Evolutionary conservation across 2,888 invertebrate species (phyloP).

Genomic region (Hololepta plana): DNA sequence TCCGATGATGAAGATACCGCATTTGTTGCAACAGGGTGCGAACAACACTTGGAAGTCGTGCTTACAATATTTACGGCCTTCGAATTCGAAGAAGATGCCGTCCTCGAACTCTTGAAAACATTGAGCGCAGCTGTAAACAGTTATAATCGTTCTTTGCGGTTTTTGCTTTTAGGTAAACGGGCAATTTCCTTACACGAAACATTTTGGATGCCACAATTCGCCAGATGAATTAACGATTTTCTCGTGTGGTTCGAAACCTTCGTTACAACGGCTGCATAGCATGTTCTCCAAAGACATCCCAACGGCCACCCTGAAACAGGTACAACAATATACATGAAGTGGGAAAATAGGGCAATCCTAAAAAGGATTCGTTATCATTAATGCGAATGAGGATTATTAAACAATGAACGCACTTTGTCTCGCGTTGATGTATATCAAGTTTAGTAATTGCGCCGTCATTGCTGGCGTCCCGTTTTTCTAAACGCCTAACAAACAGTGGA

Average conservation of each 20-base stretch:
- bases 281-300: constrained; percentile 79
- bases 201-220: constrained; percentile 96
- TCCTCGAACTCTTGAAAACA: constrained; percentile 97
- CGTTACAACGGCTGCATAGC: constrained; percentile 89
- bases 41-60: constrained; percentile 95
- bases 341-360: not conserved
- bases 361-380: no score
- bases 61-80: constrained; percentile 97
- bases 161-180: not conserved
- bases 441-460: no score
- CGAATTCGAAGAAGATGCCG: constrained; percentile 96
- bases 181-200: constrained; percentile 81
- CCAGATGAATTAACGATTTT: constrained; percentile 98
- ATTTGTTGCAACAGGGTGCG: constrained; percentile 60
- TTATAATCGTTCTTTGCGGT: no score
- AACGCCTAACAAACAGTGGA: no score
- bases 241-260: constrained; percentile 91
- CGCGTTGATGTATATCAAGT: no score
- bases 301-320: constrained; percentile 27
- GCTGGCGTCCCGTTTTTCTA: no score
- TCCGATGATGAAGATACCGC: constrained; percentile 87
- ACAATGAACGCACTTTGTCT: no score
- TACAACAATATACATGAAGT: constrained; percentile 5
- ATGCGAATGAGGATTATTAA: no score
- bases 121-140: constrained; percentile 71